Evolutionary conservation across 2,888 invertebrate genomes (phyloP).

Genomic region (Eurytoma californica): DNA sequence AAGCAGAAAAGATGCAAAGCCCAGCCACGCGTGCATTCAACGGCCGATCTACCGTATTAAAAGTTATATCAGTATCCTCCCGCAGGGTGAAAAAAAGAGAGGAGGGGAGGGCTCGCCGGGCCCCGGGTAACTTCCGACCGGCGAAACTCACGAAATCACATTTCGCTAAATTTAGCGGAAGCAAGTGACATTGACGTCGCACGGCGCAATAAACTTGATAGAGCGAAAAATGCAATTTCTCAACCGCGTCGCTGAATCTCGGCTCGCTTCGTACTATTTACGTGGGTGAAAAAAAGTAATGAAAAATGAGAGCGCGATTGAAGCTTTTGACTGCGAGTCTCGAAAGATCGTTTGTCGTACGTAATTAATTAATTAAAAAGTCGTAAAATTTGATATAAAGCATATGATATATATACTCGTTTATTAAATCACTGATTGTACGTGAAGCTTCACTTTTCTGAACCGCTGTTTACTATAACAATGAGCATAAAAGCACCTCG

Average conservation of each 20-base stretch:
- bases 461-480: no score
- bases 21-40: conserved; percentile 3
- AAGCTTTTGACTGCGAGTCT: no score
- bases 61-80: conserved; percentile 11
- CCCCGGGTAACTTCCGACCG: neutral
- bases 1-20: conserved; percentile 3
- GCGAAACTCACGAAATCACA: conserved; percentile 12
- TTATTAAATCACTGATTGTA: no score
- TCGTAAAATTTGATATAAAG: no score
- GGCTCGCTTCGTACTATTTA: neutral
- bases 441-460: no score
- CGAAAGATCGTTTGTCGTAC: no score
- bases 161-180: conserved; percentile 1
- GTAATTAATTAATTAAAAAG: no score
- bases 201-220: conserved; percentile 8
- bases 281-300: neutral
- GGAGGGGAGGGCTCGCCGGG: neutral
- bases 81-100: neutral
- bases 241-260: neutral
- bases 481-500: no score
- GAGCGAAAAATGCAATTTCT: conserved; percentile 15
- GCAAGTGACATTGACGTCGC: neutral
- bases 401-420: no score
- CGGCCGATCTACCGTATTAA: conserved; percentile 6
- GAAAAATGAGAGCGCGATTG: no score